Evolutionary conservation across 2,888 invertebrate genomes (phyloP).

Genomic region (Chrysodeixis includens): DNA sequence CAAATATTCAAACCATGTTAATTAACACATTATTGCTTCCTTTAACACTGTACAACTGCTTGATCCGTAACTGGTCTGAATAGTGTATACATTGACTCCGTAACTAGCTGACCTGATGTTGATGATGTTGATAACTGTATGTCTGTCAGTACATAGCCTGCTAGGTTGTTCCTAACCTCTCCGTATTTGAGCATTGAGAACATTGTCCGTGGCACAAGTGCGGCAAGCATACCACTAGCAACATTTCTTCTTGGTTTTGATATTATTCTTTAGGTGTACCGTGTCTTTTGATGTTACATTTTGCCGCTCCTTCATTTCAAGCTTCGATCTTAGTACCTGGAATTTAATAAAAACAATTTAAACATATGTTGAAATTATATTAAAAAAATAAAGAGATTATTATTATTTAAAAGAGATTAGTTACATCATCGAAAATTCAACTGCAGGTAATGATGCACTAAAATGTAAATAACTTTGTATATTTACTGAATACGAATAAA

Average conservation of each 20-base stretch:
- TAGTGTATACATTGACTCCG: too few relatives aligned
- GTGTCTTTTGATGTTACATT: slow-evolving; percentile 91
- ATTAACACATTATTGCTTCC: not conserved
- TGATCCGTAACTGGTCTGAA: slow-evolving; percentile 17
- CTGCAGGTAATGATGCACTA: too few relatives aligned
- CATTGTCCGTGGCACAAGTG: slow-evolving; percentile 80
- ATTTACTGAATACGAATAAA: too few relatives aligned
- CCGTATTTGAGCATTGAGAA: slow-evolving; percentile 85
- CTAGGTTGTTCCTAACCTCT: slow-evolving; percentile 83
- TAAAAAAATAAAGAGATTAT: too few relatives aligned
- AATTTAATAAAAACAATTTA: slow-evolving; percentile 66
- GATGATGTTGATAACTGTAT: too few relatives aligned
- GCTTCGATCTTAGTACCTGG: slow-evolving; percentile 95
- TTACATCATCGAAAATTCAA: not conserved
- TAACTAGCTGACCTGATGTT: too few relatives aligned
- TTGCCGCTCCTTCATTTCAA: slow-evolving; percentile 93
- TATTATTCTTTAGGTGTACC: slow-evolving; percentile 92
- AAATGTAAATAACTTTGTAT: too few relatives aligned
- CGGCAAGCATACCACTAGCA: slow-evolving; percentile 83
- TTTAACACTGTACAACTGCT: slow-evolving; percentile 8
- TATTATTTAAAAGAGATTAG: too few relatives aligned
- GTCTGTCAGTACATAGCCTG: slow-evolving; percentile 62
- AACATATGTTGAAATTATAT: too few relatives aligned
- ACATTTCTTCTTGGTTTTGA: slow-evolving; percentile 90
- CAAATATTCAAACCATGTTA: not conserved